phyloP scores from a whole-genome alignment of 2,888 invertebrate genomes.

The Troilus luridus region DNA sequence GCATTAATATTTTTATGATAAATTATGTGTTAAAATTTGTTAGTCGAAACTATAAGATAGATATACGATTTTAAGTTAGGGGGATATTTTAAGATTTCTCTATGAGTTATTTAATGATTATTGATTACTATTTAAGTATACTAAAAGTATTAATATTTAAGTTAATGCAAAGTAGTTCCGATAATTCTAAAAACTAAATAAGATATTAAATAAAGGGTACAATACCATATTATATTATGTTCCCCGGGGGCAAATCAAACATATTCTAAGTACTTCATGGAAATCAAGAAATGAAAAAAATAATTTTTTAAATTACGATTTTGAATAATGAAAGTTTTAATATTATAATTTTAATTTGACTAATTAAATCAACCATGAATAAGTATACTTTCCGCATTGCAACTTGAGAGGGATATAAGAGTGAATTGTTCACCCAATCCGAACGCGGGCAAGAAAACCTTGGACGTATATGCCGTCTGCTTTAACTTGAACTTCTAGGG shows the following conservation, averaged over 20 bases:
- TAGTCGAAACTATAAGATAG: no score
- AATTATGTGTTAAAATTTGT: background rate
- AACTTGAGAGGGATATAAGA: background rate
- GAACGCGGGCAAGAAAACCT: background rate
- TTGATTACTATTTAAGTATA: no score
- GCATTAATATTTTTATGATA: background rate
- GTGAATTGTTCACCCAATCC: conserved; percentile 5
- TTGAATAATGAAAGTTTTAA: background rate
- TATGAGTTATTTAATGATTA: no score
- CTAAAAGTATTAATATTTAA: no score
- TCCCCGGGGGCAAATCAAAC: background rate
- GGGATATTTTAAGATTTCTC: no score
- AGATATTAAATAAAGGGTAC: background rate
- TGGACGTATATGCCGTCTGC: background rate
- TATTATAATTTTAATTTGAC: background rate
- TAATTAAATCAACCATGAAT: background rate
- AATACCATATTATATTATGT: no score
- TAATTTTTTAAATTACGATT: background rate
- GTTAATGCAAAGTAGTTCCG: no score
- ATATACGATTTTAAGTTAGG: no score
- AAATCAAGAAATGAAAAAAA: background rate
- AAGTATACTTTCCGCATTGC: background rate
- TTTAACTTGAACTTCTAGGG: background rate
- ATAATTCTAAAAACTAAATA: background rate
- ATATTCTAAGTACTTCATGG: background rate